phyloP scores from a whole-genome alignment of 2,113 vertebrate genomes.

The Halcyon senegalensis region DNA sequence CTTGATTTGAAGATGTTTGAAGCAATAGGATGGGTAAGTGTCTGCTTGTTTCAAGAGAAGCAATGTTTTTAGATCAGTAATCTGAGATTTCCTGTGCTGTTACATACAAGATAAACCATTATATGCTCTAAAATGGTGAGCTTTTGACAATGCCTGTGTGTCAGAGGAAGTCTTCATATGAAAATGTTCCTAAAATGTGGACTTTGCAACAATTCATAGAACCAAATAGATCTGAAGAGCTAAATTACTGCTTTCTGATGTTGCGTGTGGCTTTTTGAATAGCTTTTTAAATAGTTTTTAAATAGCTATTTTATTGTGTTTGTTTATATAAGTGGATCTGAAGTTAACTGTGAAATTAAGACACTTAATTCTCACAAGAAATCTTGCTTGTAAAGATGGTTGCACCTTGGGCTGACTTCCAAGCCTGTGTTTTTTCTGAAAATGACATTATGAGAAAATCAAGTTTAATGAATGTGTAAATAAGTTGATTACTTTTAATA shows the following conservation, averaged over 20 bases:
- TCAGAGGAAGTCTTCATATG: background rate
- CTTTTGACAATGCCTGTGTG: background rate
- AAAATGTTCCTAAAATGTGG: background rate
- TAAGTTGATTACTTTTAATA: background rate
- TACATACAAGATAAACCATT: background rate
- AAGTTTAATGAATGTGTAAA: background rate
- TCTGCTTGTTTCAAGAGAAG: background rate
- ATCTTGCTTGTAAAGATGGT: background rate
- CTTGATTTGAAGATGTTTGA: slow-evolving; percentile 99
- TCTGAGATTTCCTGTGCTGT: background rate
- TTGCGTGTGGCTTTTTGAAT: background rate
- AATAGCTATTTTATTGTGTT: background rate
- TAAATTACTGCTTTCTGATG: background rate
- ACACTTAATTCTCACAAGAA: background rate
- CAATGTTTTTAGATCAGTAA: background rate
- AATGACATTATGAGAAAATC: background rate
- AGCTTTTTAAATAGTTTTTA: too few species aligned
- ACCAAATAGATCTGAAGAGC: background rate
- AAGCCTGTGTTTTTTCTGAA: background rate
- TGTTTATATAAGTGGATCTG: background rate
- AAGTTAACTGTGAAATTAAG: background rate
- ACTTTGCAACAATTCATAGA: background rate
- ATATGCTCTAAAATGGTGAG: background rate
- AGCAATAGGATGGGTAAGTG: slow-evolving; percentile 95
- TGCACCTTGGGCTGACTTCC: background rate